Conservation (phyloP, 53 echinoderm and acorn worm genomes). For the Temnopleurus reevesii region DNA sequence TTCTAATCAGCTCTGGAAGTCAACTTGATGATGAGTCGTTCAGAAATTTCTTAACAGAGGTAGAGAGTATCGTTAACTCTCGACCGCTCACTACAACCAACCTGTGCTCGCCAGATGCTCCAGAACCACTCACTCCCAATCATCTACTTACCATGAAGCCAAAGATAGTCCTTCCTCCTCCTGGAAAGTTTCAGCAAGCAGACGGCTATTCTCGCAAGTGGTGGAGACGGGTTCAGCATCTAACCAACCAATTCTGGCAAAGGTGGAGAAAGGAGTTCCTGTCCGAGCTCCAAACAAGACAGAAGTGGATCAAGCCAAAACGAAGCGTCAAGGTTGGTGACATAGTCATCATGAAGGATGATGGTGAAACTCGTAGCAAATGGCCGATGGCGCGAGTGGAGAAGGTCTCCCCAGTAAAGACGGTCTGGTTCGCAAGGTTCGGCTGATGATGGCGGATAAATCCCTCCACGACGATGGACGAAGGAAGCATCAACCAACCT, state of each 20-base stretch:
- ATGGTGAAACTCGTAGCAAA: slow-evolving; percentile 32
- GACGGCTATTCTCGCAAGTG: slow-evolving; percentile 34
- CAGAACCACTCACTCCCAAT: slow-evolving; percentile 63
- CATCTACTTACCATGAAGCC: slow-evolving; percentile 67
- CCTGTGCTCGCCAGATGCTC: neutral
- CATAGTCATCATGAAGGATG: slow-evolving; percentile 54
- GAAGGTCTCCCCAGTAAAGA: slow-evolving; percentile 44
- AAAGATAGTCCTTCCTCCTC: slow-evolving; percentile 59
- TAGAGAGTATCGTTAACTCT: slow-evolving; percentile 48
- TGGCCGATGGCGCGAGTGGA: slow-evolving; percentile 59
- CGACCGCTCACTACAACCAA: slow-evolving; percentile 52
- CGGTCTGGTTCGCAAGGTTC: slow-evolving; percentile 47
- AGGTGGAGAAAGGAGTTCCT: slow-evolving; percentile 68
- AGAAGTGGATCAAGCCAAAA: slow-evolving; percentile 45
- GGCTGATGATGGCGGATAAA: neutral
- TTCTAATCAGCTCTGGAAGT: slow-evolving; percentile 23
- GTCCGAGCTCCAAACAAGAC: slow-evolving; percentile 48
- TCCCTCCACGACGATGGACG: neutral
- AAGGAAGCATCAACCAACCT: neutral
- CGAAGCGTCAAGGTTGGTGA: slow-evolving; percentile 53
- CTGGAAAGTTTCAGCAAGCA: slow-evolving; percentile 56
- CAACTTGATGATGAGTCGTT: slow-evolving; percentile 67
- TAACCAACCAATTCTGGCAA: slow-evolving; percentile 66
- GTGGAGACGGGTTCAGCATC: slow-evolving; percentile 61
- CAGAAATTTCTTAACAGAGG: slow-evolving; percentile 57